Conservation (phyloP, 2,113 vertebrate species). For the Cavia aperea region DNA sequence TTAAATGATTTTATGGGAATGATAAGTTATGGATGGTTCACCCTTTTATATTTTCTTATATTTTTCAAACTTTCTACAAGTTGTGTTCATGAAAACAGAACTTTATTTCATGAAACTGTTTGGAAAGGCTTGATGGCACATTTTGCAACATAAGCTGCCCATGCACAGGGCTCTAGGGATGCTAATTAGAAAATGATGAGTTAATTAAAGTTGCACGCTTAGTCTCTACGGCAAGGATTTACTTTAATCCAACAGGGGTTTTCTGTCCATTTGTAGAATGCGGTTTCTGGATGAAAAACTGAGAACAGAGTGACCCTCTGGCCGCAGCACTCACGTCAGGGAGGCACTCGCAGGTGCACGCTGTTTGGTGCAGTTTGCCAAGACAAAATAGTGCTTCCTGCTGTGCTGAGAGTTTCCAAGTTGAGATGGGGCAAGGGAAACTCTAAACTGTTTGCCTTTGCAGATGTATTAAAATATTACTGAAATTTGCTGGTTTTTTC, state of each 20-base stretch:
- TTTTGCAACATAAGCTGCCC: constrained; percentile 43
- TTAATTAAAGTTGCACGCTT: constrained; percentile 67
- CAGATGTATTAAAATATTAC: constrained; percentile 61
- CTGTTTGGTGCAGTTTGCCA: constrained; percentile 52
- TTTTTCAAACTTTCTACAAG: constrained; percentile 33
- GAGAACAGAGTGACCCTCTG: constrained; percentile 64
- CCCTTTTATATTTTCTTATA: neutral
- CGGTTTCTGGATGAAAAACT: constrained; percentile 63
- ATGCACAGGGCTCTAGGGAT: constrained; percentile 46
- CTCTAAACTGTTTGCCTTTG: constrained; percentile 61
- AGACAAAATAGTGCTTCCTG: constrained; percentile 56
- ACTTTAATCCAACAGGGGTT: constrained; percentile 60
- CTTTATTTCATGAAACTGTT: constrained; percentile 38
- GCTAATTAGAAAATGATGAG: constrained; percentile 69
- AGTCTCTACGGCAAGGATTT: constrained; percentile 64
- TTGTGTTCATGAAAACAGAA: constrained; percentile 41
- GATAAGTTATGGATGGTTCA: neutral
- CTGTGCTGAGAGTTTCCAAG: constrained; percentile 50
- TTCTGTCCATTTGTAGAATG: constrained; percentile 62
- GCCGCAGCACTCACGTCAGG: constrained; percentile 47
- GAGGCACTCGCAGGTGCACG: constrained; percentile 50
- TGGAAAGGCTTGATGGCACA: constrained; percentile 49
- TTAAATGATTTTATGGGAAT: neutral
- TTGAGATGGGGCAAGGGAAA: constrained; percentile 51
- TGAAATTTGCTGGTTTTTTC: constrained; percentile 42